Percentiles rank a stretch among this genome's conserved stretches.
phyloP scores from a whole-genome alignment of 2,113 vertebrate species.

The Cheirogaleus medius region DNA sequence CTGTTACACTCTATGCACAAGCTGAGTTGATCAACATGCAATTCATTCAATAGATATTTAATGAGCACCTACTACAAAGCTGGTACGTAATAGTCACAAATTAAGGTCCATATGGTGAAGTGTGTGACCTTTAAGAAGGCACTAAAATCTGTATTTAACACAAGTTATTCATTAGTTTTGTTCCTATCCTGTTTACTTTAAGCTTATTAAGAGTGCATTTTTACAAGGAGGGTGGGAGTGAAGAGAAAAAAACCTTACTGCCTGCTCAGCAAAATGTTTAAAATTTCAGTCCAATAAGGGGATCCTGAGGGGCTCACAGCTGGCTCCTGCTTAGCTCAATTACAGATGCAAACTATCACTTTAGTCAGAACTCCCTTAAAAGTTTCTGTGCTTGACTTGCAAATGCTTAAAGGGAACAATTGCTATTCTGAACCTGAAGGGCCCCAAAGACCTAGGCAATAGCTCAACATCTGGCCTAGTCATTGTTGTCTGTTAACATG shows the following conservation, averaged over 20 bases:
- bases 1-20: not conserved
- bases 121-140: not conserved
- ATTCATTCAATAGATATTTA: not conserved
- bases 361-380: conserved; percentile 24
- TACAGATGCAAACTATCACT: conserved; percentile 17
- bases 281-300: conserved; percentile 20
- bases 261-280: conserved; percentile 55
- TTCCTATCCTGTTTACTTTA: conserved; percentile 53
- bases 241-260: conserved; percentile 39
- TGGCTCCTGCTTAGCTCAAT: conserved; percentile 52
- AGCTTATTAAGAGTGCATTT: conserved; percentile 5
- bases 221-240: not conserved
- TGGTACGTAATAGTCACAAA: not conserved
- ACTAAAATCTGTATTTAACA: conserved; percentile 7
- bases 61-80: not conserved
- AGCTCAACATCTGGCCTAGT: conserved; percentile 43
- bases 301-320: not conserved
- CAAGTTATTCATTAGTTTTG: conserved; percentile 28
- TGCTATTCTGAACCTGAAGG: not conserved
- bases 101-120: not conserved
- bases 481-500: conserved; percentile 3
- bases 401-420: not conserved
- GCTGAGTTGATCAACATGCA: not conserved
- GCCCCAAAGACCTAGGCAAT: not conserved
- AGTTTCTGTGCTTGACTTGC: conserved; percentile 32